Conservation (phyloP, 2,797 vertebrate genomes). For the Hemibagrus guttatus region DNA sequence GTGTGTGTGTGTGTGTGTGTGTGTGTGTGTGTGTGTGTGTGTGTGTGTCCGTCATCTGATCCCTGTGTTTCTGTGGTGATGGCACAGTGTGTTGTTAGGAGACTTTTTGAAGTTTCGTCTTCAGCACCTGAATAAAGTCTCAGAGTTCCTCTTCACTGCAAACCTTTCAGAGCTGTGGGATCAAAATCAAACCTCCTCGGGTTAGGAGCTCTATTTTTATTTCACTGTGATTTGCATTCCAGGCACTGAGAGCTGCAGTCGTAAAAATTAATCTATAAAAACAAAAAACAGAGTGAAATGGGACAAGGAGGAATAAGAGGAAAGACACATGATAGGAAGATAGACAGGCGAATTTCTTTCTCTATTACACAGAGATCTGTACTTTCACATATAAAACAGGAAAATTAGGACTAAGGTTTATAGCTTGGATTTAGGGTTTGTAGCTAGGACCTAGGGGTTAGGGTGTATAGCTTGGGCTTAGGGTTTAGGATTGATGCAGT, state of each 20-base stretch:
- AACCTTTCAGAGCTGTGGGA: background rate
- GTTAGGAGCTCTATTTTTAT: background rate
- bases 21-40: background rate
- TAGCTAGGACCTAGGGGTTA: background rate
- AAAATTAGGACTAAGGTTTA: background rate
- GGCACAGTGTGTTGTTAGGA: background rate
- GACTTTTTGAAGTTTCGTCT: conserved; percentile 13
- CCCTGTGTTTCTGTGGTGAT: background rate
- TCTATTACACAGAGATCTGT: background rate
- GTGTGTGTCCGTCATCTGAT: background rate
- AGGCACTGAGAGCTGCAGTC: conserved; percentile 4
- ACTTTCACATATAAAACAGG: background rate
- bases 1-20: background rate
- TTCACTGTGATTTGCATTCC: conserved; percentile 20
- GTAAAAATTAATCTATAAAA: background rate
- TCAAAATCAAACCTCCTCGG: background rate
- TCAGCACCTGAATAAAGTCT: background rate
- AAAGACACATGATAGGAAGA: background rate
- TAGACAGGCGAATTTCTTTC: background rate
- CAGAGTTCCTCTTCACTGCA: background rate
- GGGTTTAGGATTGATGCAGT: background rate
- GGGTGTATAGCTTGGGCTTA: background rate
- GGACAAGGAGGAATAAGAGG: conserved; percentile 38
- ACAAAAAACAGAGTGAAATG: conserved; percentile 60
- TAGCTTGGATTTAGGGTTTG: background rate